Conservation (phyloP, 2,113 vertebrate genomes). For the Leucosticte australis region DNA sequence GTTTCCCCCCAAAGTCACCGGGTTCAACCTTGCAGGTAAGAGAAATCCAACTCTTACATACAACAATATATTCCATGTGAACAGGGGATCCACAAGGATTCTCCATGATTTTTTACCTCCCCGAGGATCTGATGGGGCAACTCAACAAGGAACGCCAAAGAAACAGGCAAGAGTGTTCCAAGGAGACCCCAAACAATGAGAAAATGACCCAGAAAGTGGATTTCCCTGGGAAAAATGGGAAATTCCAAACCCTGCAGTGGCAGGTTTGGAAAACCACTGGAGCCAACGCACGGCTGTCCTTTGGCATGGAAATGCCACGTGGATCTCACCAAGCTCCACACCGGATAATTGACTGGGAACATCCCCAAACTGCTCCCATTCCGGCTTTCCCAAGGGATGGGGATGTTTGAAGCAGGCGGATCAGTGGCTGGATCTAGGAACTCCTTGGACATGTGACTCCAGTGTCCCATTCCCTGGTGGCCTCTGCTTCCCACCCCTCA, state of each 20-base stretch:
- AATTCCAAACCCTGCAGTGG: background rate
- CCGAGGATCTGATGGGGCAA: background rate
- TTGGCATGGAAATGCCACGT: accelerated
- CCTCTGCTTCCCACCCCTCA: background rate
- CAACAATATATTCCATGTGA: background rate
- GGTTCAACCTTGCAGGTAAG: background rate
- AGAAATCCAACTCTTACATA: accelerated
- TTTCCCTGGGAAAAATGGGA: background rate
- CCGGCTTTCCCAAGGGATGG: no score
- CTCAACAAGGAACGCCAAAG: background rate
- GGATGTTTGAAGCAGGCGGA: background rate
- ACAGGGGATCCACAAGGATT: background rate
- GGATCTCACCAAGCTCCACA: background rate
- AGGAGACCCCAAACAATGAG: accelerated
- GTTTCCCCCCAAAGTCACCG: accelerated
- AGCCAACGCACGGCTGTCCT: background rate
- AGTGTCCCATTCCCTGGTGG: accelerated
- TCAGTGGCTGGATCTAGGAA: background rate
- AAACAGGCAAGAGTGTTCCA: accelerated
- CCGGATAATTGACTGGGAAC: accelerated
- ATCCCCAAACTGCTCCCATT: accelerated
- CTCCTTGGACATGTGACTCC: background rate
- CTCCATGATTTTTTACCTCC: background rate
- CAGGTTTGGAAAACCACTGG: background rate
- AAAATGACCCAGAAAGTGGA: accelerated